Evolutionary conservation across 2,797 vertebrate genomes (phyloP).

Genomic region (Syngnathus acus): DNA sequence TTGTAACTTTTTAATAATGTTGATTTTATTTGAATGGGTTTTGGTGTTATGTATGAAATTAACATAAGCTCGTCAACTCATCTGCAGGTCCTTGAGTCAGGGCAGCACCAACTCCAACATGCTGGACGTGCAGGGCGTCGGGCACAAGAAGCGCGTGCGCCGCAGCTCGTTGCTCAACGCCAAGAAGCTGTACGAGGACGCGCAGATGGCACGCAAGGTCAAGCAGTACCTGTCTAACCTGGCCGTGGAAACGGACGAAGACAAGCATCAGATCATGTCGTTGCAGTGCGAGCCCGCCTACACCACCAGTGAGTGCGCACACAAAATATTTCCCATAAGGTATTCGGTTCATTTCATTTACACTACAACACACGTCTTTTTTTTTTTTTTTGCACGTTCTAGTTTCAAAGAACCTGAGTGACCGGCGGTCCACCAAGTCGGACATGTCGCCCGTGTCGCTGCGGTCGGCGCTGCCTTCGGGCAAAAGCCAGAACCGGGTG

Average conservation of each 20-base stretch:
- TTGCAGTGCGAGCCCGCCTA: conserved; percentile 89
- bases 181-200: conserved; percentile 95
- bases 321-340: neutral
- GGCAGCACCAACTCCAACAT: conserved; percentile 97
- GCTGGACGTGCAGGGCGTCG: conserved; percentile 88
- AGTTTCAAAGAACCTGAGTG: conserved; percentile 92
- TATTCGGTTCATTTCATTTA: neutral
- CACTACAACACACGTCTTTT: neutral
- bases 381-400: neutral
- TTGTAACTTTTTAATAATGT: neutral
- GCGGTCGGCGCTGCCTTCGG: conserved; percentile 73
- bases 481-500: conserved; percentile 82
- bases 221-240: conserved; percentile 94
- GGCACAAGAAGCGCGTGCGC: conserved; percentile 87
- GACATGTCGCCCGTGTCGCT: conserved; percentile 90
- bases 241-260: conserved; percentile 85
- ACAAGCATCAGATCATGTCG: conserved; percentile 87
- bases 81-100: conserved; percentile 86
- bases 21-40: neutral
- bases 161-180: conserved; percentile 93
- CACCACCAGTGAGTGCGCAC: conserved; percentile 64
- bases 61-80: neutral
- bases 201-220: conserved; percentile 94
- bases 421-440: conserved; percentile 79
- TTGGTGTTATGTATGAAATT: neutral